A percentile compares a stretch with the other conserved stretches of the same genome.
phyloP scores from a whole-genome alignment of 2,888 invertebrate species.

The Phorcus lineatus region DNA sequence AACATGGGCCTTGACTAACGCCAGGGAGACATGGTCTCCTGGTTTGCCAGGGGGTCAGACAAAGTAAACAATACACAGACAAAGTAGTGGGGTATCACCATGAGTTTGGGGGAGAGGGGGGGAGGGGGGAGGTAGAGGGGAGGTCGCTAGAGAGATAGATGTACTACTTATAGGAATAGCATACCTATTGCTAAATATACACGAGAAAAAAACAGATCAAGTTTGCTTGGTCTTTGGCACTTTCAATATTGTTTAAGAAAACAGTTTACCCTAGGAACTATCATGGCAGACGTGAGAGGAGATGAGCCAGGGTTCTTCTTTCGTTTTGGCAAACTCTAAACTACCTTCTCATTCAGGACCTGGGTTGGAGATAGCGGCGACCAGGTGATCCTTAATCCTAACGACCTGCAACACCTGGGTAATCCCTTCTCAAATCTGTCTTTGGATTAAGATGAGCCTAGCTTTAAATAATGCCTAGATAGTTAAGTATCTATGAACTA shows the following conservation, averaged over 20 bases:
- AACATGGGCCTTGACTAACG: not conserved
- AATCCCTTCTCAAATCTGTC: too few species aligned
- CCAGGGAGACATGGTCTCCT: not conserved
- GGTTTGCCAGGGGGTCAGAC: not conserved
- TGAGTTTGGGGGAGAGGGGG: not conserved
- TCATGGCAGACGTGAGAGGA: too few species aligned
- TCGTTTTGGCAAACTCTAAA: too few species aligned
- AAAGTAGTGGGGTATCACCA: not conserved
- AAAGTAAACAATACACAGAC: not conserved
- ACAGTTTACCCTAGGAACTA: conserved; percentile 6
- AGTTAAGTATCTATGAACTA: too few species aligned
- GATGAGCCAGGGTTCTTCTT: too few species aligned
- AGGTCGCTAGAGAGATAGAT: not conserved
- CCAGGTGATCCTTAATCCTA: too few species aligned
- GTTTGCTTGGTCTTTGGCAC: conserved; percentile 20
- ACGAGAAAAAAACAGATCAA: conserved; percentile 12
- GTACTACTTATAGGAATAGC: not conserved
- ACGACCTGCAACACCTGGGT: too few species aligned
- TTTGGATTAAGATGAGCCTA: too few species aligned
- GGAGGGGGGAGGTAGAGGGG: not conserved
- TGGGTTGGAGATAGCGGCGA: too few species aligned
- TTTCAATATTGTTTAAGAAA: conserved; percentile 20
- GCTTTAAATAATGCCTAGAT: too few species aligned
- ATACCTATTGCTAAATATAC: conserved; percentile 22
- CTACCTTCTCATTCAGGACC: too few species aligned